Conservation (phyloP, 2,888 invertebrate species). For the Tenthredo distinguenda region DNA sequence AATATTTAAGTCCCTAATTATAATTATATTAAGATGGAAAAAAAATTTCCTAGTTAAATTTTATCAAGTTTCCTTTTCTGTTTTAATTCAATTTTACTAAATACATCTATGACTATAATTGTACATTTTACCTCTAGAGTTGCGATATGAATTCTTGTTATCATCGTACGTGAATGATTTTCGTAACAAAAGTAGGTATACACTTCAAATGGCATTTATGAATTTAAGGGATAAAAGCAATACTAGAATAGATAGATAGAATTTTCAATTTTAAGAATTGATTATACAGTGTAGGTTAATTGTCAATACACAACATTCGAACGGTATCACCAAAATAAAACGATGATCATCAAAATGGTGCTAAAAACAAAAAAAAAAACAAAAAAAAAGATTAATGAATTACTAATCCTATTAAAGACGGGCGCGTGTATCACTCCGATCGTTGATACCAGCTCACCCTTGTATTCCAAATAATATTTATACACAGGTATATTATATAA, state of each 20-base stretch:
- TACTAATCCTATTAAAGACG: no score
- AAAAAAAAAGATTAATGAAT: background rate
- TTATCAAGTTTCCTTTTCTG: background rate
- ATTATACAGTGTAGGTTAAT: background rate
- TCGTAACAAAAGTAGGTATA: background rate
- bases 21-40: background rate
- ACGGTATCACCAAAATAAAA: background rate
- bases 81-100: background rate
- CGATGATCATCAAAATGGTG: conserved; percentile 20
- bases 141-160: background rate
- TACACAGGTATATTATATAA: background rate
- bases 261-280: background rate
- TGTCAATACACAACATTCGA: background rate
- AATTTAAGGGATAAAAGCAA: conserved; percentile 38
- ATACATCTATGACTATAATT: background rate
- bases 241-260: background rate
- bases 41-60: background rate
- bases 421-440: background rate
- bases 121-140: background rate
- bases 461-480: conserved; percentile 28
- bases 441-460: background rate
- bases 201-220: conserved; percentile 10
- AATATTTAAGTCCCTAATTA: conserved; percentile 8
- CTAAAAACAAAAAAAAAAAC: background rate
- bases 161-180: background rate